These are phyloP conservation scores for Calosoma granatense DNA, from an alignment of 1,140 invertebrate species.

Conservation along the genomic window DNA sequence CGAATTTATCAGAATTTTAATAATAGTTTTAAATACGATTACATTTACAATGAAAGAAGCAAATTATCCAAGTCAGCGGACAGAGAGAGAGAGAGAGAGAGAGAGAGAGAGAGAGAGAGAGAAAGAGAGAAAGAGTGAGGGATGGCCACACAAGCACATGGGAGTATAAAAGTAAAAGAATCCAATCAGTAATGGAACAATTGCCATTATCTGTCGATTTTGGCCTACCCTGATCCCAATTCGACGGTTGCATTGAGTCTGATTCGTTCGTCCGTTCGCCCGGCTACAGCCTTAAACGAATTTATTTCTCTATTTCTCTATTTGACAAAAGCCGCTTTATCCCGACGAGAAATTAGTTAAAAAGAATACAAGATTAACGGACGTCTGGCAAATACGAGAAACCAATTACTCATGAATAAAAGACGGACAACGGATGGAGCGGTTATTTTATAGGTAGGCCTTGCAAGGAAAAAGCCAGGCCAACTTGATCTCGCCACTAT, in stretches of 20 bases:
- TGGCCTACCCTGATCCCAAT: neutral
- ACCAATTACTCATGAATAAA: constrained; percentile 8
- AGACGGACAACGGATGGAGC: neutral
- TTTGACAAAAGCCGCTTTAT: neutral
- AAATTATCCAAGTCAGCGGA: no score
- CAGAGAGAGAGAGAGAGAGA: no score
- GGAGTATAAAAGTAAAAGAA: neutral
- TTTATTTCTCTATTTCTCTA: constrained; percentile 1
- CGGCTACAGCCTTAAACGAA: neutral
- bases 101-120: no score
- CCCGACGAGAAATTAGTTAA: constrained; percentile 8
- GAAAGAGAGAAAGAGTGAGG: neutral
- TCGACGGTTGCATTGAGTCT: neutral
- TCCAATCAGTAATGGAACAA: constrained; percentile 2
- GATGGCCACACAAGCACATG: neutral
- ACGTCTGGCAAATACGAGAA: constrained; percentile 1
- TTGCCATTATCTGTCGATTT: neutral
- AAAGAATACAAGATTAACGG: neutral
- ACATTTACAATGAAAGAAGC: no score
- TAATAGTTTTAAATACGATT: no score
- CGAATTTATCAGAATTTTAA: no score
- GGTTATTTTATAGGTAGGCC: neutral
- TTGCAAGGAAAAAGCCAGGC: no score
- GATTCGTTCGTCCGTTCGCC: neutral
- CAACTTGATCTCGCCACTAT: no score